These are phyloP conservation scores for Ciconia nigra DNA, from an alignment of 2,797 vertebrate species.

Conservation along the genomic window DNA sequence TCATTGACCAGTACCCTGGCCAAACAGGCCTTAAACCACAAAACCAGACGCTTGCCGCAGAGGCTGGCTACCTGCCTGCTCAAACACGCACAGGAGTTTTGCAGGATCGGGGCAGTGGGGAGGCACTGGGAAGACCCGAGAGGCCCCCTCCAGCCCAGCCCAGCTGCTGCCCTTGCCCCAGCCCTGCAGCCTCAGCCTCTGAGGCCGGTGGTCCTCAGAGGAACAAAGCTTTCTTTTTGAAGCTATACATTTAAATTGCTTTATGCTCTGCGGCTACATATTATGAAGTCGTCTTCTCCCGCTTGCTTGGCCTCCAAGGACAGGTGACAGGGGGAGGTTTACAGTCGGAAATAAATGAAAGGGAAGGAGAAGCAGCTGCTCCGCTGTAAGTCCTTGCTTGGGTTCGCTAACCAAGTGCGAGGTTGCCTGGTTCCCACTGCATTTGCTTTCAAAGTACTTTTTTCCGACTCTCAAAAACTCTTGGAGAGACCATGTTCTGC, in stretches of 20 bases:
- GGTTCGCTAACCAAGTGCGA: rapidly evolving
- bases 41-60: background rate
- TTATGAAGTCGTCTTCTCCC: background rate
- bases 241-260: background rate
- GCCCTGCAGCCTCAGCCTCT: background rate
- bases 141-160: background rate
- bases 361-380: background rate
- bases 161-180: background rate
- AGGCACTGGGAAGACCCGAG: background rate
- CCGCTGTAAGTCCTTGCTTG: background rate
- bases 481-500: background rate
- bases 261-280: background rate
- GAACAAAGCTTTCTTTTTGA: background rate
- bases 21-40: background rate
- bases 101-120: background rate
- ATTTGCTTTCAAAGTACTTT: background rate
- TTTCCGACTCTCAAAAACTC: background rate
- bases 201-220: background rate
- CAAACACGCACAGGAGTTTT: rapidly evolving
- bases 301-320: background rate
- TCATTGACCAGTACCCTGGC: rapidly evolving
- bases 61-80: background rate
- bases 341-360: background rate
- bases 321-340: background rate
- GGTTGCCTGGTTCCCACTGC: background rate